Conservation (phyloP, 2,888 invertebrate species). For the Cosmorhoe ocellata region DNA sequence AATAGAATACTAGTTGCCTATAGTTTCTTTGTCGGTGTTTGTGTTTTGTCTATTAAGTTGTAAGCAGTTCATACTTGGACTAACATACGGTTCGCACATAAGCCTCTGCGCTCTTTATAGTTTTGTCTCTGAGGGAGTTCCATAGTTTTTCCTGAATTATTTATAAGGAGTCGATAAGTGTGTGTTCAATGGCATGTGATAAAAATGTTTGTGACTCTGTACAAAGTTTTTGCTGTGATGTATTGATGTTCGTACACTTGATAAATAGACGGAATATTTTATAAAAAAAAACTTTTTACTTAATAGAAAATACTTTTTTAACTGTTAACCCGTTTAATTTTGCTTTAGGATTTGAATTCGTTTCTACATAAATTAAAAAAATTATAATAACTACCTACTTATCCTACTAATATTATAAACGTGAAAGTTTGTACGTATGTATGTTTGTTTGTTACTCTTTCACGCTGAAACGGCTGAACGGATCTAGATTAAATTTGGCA, state of each 20-base stretch:
- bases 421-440: too few relatives aligned
- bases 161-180: slow-evolving; percentile 50
- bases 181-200: slow-evolving; percentile 42
- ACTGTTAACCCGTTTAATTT: too few relatives aligned
- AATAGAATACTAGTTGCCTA: background rate
- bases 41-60: background rate
- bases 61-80: background rate
- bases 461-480: too few relatives aligned
- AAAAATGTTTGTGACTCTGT: slow-evolving; percentile 51
- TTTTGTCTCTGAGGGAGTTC: slow-evolving; percentile 8
- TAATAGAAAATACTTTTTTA: too few relatives aligned
- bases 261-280: slow-evolving; percentile 7
- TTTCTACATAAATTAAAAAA: too few relatives aligned
- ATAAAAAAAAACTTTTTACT: too few relatives aligned
- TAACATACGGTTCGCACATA: background rate
- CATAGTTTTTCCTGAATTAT: slow-evolving; percentile 49
- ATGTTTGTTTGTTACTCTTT: too few relatives aligned
- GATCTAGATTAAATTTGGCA: too few relatives aligned
- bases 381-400: too few relatives aligned
- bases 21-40: background rate
- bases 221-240: slow-evolving; percentile 34
- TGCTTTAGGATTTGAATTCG: too few relatives aligned
- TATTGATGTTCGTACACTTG: slow-evolving; percentile 23
- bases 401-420: too few relatives aligned
- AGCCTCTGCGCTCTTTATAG: background rate